Evolutionary conservation across 2,888 invertebrate genomes (phyloP).

Genomic region (Polylopha cassiicola): DNA sequence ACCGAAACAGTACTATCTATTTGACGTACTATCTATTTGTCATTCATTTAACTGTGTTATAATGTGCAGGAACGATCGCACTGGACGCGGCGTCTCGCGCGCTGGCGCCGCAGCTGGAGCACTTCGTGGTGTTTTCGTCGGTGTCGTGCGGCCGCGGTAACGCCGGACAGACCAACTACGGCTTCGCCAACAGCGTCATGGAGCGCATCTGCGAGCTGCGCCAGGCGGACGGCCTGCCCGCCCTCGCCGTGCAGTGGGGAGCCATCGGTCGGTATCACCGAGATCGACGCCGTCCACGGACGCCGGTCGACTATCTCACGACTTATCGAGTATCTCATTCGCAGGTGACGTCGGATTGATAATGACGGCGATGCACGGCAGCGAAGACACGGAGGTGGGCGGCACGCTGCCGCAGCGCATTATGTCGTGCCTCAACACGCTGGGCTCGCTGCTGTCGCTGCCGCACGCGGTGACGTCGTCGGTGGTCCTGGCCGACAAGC

Average conservation of each 20-base stretch:
- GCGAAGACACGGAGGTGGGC: constrained; percentile 93
- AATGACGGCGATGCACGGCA: constrained; percentile 90
- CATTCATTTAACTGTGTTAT: too few relatives aligned
- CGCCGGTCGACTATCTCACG: neutral
- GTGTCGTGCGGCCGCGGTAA: constrained; percentile 98
- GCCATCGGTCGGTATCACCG: constrained; percentile 82
- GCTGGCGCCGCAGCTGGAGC: constrained; percentile 87
- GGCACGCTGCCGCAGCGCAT: constrained; percentile 98
- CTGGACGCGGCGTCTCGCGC: constrained; percentile 88
- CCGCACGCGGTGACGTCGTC: constrained; percentile 88
- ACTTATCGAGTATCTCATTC: neutral
- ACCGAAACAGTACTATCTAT: too few relatives aligned
- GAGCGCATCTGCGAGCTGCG: constrained; percentile 94
- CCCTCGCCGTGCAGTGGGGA: constrained; percentile 97
- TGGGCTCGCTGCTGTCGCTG: constrained; percentile 94
- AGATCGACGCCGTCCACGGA: neutral
- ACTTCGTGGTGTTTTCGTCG: constrained; percentile 97
- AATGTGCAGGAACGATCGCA: constrained; percentile 83
- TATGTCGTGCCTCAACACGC: constrained; percentile 91
- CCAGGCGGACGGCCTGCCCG: constrained; percentile 90
- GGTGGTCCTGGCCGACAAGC: constrained; percentile 93
- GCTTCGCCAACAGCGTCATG: constrained; percentile 98
- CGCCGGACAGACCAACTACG: constrained; percentile 97
- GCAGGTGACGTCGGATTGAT: constrained; percentile 93
- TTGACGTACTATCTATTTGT: too few relatives aligned